Evolutionary conservation across 2,797 vertebrate species (phyloP).

Genomic region (Neomorphus geoffroyi): DNA sequence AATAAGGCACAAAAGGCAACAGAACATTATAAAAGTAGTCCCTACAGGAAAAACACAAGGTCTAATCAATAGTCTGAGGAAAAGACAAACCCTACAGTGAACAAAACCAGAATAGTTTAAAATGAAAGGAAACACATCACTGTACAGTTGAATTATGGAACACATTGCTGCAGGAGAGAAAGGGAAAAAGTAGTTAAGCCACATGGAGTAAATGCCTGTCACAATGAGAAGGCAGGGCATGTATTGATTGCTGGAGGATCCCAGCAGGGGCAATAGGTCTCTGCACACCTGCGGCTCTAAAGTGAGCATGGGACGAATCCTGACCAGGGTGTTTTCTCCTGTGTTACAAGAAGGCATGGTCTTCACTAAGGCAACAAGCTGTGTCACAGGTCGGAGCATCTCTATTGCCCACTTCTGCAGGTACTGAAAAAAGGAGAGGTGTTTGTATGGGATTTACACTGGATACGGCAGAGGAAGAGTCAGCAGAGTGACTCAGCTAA

Average conservation of each 20-base stretch:
- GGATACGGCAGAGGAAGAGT: not conserved
- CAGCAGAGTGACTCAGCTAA: not conserved
- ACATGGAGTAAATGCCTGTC: not conserved
- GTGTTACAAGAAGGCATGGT: not conserved
- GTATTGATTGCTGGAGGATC: not conserved
- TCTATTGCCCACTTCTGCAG: not conserved
- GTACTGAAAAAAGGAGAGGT: not conserved
- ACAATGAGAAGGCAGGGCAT: not conserved
- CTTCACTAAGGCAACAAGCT: not conserved
- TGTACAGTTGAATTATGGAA: not conserved
- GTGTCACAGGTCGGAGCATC: accelerated
- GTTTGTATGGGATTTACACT: not conserved
- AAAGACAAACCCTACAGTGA: not conserved
- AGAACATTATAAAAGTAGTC: not conserved
- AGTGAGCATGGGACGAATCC: accelerated
- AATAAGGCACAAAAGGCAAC: not conserved
- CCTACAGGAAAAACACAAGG: not conserved
- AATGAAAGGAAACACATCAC: not conserved
- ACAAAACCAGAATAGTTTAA: not conserved
- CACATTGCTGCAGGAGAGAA: not conserved
- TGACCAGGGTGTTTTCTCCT: not conserved
- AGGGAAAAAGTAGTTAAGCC: not conserved
- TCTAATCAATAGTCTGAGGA: not conserved
- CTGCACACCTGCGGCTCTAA: accelerated
- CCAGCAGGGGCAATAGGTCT: not conserved